Base-by-base conservation (phyloP, 1,140 invertebrate species). In the Periplaneta americana region DNA sequence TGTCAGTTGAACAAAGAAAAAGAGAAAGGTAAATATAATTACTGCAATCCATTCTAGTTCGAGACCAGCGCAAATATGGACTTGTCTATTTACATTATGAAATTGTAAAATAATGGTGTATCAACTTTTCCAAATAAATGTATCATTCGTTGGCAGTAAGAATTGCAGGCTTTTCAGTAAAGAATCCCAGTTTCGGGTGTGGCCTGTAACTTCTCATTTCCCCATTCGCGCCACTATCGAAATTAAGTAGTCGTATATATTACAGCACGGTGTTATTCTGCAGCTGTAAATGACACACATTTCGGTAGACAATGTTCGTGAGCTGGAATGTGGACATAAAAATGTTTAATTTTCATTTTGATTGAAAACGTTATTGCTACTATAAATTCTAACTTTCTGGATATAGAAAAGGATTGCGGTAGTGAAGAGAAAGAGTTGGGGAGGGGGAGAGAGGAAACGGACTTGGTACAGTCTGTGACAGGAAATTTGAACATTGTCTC, bases 281-380 rank as follows among this genome's bases (percentile, higher is more conserved):
- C 0, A 48, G 39, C 39, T 6, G 39, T 48, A 48, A 48, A 48
- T 48, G 39, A 48, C 39, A 48, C 13, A 18, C 39, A 48, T 48
- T 48, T 48, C 39, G 3, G 39, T 22, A 48, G 39, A 18, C 15
- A 48, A 48, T 48, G n/a, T 48, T 48, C 39, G 39, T 37, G 35
- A 78, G 35, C 76, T 78, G 33, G 33, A 78, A 78, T 78, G 33
- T 34, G 17, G 34, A 78, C 76, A 37, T 78, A 78, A 78, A 78
- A 78, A 78, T 78, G 35, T 78, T 78, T 78, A 78, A 78, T 78
- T 78, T 78, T 35, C 76, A 78, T 78, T 78, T 78, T 78, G 76
- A 78, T 78, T 78, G 76, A 78, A 78, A 78, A 78, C 35, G 76
- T 78, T 78, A 78, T 78, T 34, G 76, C 76, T 17, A 35, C 34